These are phyloP conservation scores for Drosophila nasuta DNA, from an alignment of 1,140 invertebrate species.

Conservation along the genomic window DNA sequence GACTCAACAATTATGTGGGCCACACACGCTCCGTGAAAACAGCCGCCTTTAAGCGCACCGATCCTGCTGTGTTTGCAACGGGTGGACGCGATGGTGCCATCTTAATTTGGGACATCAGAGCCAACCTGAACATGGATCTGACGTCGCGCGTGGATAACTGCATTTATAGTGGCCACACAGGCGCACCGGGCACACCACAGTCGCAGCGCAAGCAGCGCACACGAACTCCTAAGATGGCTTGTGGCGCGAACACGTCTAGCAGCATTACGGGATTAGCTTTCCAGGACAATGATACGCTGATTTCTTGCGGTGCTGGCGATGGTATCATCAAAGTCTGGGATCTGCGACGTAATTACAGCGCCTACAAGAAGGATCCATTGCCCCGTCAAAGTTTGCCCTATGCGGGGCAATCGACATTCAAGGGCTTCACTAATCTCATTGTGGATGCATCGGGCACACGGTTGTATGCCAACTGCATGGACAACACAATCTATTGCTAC, in stretches of 20 bases:
- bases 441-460: slow-evolving; percentile 89
- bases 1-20: slow-evolving; percentile 88
- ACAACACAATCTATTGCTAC: slow-evolving; percentile 93
- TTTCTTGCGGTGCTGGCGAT: slow-evolving; percentile 93
- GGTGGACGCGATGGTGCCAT: slow-evolving; percentile 94
- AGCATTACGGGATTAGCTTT: slow-evolving; percentile 93
- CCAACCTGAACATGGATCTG: slow-evolving; percentile 85
- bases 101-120: slow-evolving; percentile 92
- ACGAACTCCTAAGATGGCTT: slow-evolving; percentile 76
- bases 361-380: slow-evolving; percentile 89
- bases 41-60: slow-evolving; percentile 88
- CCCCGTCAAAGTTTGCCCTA: slow-evolving; percentile 90
- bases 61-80: slow-evolving; percentile 92
- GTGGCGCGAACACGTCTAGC: slow-evolving; percentile 80
- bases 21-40: slow-evolving; percentile 93
- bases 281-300: slow-evolving; percentile 89
- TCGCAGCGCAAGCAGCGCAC: slow-evolving; percentile 84
- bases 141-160: slow-evolving; percentile 87
- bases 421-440: slow-evolving; percentile 92
- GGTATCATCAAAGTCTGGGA: slow-evolving; percentile 95
- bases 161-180: slow-evolving; percentile 87
- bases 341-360: slow-evolving; percentile 91
- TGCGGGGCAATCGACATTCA: slow-evolving; percentile 88
- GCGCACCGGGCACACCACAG: slow-evolving; percentile 85
- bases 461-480: slow-evolving; percentile 94